Conservation (phyloP, 2,113 vertebrate species). For the Eolophus roseicapilla region DNA sequence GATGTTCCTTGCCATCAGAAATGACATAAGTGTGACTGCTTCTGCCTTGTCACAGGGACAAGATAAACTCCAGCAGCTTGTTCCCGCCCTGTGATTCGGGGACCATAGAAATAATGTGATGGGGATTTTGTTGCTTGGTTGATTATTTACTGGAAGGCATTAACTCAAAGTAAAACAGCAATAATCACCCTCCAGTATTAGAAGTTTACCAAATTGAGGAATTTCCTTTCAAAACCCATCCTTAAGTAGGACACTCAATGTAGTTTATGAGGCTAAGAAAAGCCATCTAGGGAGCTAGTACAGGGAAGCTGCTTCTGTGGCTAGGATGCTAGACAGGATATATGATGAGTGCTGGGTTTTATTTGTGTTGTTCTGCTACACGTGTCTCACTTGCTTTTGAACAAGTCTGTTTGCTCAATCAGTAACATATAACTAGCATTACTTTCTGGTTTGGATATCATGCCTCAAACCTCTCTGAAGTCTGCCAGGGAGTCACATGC, state of each 20-base stretch:
- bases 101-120: neutral
- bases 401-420: neutral
- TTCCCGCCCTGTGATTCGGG: neutral
- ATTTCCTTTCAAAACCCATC: neutral
- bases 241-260: neutral
- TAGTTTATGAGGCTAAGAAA: neutral
- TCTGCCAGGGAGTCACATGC: neutral
- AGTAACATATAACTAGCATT: neutral
- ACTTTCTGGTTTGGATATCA: neutral
- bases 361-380: neutral
- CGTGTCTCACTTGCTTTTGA: neutral
- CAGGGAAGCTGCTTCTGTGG: neutral
- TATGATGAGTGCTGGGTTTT: neutral
- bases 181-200: neutral
- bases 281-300: neutral
- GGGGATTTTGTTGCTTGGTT: neutral
- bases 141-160: neutral
- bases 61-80: neutral
- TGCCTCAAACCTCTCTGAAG: neutral
- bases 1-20: neutral
- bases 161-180: neutral
- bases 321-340: neutral
- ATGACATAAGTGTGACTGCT: neutral
- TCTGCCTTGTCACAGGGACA: neutral
- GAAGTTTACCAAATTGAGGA: neutral